A percentile compares a stretch with the other conserved stretches of the same genome.
These are phyloP conservation scores for Bufotes viridis DNA, from an alignment of 2,797 vertebrate genomes.

Conservation along the genomic window DNA sequence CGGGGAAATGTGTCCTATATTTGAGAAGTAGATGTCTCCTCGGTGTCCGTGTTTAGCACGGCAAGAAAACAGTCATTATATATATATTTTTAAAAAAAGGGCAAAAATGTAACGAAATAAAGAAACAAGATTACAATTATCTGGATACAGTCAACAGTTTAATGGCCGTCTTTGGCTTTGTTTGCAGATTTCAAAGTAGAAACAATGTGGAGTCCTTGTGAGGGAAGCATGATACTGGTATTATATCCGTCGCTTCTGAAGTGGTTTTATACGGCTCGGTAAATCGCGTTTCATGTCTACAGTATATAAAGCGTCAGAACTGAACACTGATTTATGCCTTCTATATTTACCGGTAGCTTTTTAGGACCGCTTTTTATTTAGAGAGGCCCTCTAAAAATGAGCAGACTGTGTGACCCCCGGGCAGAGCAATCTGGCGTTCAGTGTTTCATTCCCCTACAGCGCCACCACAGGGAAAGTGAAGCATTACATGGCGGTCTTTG, in stretches of 20 bases:
- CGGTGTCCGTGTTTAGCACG: constrained; percentile 3
- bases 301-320: not conserved
- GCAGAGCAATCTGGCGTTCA: no score
- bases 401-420: not conserved
- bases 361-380: not conserved
- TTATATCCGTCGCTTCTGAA: not conserved
- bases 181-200: constrained; percentile 21
- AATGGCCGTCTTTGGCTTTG: not conserved
- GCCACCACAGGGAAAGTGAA: not conserved
- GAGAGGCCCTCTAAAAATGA: not conserved
- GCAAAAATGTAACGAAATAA: not conserved
- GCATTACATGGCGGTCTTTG: not conserved
- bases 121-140: constrained; percentile 31
- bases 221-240: not conserved
- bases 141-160: not conserved
- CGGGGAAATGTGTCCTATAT: constrained; percentile 1
- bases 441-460: not conserved
- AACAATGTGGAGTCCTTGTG: not conserved
- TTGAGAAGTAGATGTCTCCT: not conserved
- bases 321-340: not conserved
- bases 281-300: not conserved
- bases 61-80: constrained; percentile 23
- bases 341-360: not conserved
- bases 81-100: not conserved
- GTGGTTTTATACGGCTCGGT: not conserved